Evolutionary conservation across 1,140 invertebrate species (phyloP), one percentile per base, ranked within the genome.

Genomic region (Pomacea maculata): DNA sequence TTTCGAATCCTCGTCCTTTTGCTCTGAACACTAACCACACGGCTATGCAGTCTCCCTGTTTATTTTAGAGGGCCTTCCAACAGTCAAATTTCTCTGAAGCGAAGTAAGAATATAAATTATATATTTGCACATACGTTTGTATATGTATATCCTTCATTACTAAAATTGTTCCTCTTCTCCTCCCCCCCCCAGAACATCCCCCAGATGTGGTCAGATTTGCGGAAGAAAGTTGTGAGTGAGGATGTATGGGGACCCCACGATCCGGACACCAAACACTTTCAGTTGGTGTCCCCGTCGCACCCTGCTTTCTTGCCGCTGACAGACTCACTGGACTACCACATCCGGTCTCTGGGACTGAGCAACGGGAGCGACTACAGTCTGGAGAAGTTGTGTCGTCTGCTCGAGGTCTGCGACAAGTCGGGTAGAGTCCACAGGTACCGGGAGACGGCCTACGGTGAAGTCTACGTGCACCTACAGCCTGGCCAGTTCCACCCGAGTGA

Each of bases 381-480:
- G 19, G 5, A 70, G 19, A 17, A 3, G 15, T 52, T 78, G 77
- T 78, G 77, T 54, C 67, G 57, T 45, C 34, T 78, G 5, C 52
- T 78, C 0, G 77, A 65, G 34, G 77, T 78, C 8, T 78, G 77
- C 57, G 77, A 70, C 54, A 45, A 78, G 10, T 1, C 21, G 19
- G 77, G 77, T 25, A 68, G 67, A 25, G 77, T 78, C 8, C 77
- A 78, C 65, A 29, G 21, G 77, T 65, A 78, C 77, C 77, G 65
- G 14, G 17, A 57, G 65, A 78, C 77, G 12, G 65, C 67, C 34
- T 78, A 78, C n/a, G 77, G 77, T 9, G 77, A 78, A 54, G 77
- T 78, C 52, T 71, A 78, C 67, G 67, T 78, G 77, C 65, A 78
- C 77, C 52, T 78, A 19, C 15, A 78, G 21, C 77, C 77, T 25